A percentile compares a stretch with the other conserved stretches of the same genome.
phyloP scores from a whole-genome alignment of 2,888 invertebrate genomes.

The Ophioninae sp. region DNA sequence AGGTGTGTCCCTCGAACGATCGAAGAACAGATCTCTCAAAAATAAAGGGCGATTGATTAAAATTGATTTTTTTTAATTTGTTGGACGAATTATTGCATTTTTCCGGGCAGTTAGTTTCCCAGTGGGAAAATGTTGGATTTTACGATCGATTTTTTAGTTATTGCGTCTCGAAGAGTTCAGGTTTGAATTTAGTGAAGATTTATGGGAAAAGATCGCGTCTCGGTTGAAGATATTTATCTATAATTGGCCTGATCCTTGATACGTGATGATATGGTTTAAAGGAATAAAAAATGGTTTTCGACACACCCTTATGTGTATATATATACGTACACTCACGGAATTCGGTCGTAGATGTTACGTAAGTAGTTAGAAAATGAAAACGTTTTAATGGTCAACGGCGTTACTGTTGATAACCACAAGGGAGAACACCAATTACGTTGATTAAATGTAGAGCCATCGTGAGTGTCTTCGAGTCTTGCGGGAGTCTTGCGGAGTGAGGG shows the following conservation, averaged over 20 bases:
- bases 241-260: background rate
- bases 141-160: no score
- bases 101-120: no score
- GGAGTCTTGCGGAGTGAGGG: background rate
- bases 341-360: constrained; percentile 67
- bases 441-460: constrained; percentile 73
- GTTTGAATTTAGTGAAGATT: no score
- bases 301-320: constrained; percentile 38
- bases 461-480: constrained; percentile 39
- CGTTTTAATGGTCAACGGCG: constrained; percentile 78
- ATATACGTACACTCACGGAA: constrained; percentile 47
- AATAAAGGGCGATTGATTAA: no score
- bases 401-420: constrained; percentile 78
- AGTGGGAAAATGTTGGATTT: no score
- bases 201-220: no score
- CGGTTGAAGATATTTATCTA: background rate
- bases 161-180: no score
- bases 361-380: constrained; percentile 68
- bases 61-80: no score
- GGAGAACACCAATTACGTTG: constrained; percentile 81
- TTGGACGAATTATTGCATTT: no score
- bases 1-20: background rate
- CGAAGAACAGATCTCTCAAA: background rate
- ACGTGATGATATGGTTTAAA: background rate
- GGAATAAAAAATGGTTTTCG: background rate